phyloP scores from a whole-genome alignment of 2,888 invertebrate species.

The Thalpophila matura region DNA sequence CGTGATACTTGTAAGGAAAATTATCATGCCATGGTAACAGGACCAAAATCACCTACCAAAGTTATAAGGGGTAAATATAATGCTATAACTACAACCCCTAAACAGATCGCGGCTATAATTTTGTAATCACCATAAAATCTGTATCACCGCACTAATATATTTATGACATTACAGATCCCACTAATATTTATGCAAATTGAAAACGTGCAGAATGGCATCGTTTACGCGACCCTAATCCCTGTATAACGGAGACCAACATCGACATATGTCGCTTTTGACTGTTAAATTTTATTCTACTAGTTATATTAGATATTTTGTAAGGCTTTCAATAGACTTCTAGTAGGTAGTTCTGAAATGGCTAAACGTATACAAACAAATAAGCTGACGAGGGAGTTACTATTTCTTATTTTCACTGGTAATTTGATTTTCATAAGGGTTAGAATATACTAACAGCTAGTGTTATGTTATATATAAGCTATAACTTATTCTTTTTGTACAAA shows the following conservation, averaged over 20 bases:
- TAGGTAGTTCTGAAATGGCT: slow-evolving; percentile 1
- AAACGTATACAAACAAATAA: neutral
- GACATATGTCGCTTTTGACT: slow-evolving; percentile 80
- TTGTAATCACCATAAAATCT: slow-evolving; percentile 90
- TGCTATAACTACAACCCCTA: slow-evolving; percentile 74
- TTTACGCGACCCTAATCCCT: slow-evolving; percentile 85
- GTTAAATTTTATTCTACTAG: slow-evolving; percentile 58
- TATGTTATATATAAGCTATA: no score
- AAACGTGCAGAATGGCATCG: slow-evolving; percentile 87
- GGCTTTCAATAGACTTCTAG: slow-evolving; percentile 4
- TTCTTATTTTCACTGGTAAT: neutral
- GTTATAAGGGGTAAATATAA: slow-evolving; percentile 62
- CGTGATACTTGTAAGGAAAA: slow-evolving; percentile 19
- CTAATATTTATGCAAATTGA: slow-evolving; percentile 91
- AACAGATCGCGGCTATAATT: slow-evolving; percentile 80
- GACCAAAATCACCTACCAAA: slow-evolving; percentile 33
- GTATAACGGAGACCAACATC: slow-evolving; percentile 70
- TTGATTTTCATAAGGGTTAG: neutral
- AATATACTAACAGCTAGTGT: no score
- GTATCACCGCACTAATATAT: slow-evolving; percentile 90
- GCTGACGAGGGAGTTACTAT: neutral
- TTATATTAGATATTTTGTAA: slow-evolving; percentile 25
- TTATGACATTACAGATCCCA: slow-evolving; percentile 87
- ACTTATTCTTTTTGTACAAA: no score
- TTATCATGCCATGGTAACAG: slow-evolving; percentile 27